These are phyloP conservation scores for Synaphobranchus kaupii DNA, from an alignment of 2,797 vertebrate species.

Conservation along the genomic window DNA sequence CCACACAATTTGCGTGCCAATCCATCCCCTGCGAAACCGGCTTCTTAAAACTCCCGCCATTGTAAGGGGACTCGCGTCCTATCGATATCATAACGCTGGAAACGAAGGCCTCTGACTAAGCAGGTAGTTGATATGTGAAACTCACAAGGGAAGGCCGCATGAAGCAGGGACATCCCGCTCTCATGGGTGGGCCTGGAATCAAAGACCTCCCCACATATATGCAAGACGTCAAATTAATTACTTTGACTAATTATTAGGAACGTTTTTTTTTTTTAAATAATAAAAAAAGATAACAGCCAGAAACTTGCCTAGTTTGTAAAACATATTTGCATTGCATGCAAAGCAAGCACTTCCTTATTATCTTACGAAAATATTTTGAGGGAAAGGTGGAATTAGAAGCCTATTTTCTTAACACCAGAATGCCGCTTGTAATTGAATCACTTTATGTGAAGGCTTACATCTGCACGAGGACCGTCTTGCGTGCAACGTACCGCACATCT, in stretches of 20 bases:
- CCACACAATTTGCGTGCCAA: background rate
- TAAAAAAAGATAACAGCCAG: background rate
- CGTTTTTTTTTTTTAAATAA: too few species aligned
- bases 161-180: background rate
- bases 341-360: background rate
- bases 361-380: slow-evolving; percentile 2
- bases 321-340: background rate
- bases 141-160: background rate
- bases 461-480: background rate
- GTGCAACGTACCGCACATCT: background rate
- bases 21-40: background rate
- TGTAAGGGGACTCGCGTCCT: background rate
- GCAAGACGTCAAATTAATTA: slow-evolving; percentile 37
- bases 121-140: slow-evolving; percentile 20
- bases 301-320: background rate
- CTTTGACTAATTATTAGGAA: slow-evolving; percentile 26
- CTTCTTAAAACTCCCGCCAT: background rate
- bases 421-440: background rate
- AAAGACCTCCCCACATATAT: slow-evolving; percentile 20
- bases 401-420: background rate
- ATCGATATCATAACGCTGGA: background rate
- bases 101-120: background rate
- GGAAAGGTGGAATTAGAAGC: background rate
- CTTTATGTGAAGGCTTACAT: background rate
- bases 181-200: slow-evolving; percentile 37